Conservation (phyloP, 2,113 vertebrate species). For the Xiphias gladius region DNA sequence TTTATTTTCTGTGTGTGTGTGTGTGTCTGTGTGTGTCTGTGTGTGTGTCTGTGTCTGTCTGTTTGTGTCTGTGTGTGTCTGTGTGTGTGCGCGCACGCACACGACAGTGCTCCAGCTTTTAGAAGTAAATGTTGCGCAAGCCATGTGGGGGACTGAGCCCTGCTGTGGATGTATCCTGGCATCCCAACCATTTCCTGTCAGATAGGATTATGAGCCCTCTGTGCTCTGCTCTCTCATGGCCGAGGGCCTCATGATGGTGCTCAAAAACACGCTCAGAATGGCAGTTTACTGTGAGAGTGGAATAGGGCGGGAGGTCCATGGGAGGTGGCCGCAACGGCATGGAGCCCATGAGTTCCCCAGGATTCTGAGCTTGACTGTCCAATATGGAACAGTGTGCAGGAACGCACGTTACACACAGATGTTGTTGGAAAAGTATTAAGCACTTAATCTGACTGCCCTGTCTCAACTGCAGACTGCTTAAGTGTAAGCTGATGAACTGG, state of each 20-base stretch:
- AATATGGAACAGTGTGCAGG: conserved; percentile 28
- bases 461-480: conserved; percentile 9
- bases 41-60: too few relatives aligned
- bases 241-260: conserved; percentile 90
- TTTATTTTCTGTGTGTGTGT: conserved; percentile 12
- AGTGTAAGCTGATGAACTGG: conserved; percentile 15
- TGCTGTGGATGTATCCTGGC: conserved; percentile 95
- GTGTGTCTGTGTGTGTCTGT: too few relatives aligned
- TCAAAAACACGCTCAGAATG: conserved; percentile 89
- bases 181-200: conserved; percentile 97
- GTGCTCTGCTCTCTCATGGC: conserved; percentile 90
- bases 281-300: conserved; percentile 77
- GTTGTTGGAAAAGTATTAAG: conserved; percentile 6
- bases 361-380: conserved; percentile 29
- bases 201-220: conserved; percentile 92
- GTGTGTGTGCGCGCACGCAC: background rate
- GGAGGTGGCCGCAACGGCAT: conserved; percentile 35
- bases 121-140: conserved; percentile 72
- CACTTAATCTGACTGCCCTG: conserved; percentile 24
- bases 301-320: conserved; percentile 43
- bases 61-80: background rate
- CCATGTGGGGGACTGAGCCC: conserved; percentile 86
- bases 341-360: conserved; percentile 45
- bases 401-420: conserved; percentile 46
- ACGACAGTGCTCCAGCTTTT: conserved; percentile 59